Evolutionary conservation across 92 coral and sea anemone genomes (phyloP).

Genomic region (Palythoa grandiflora): DNA sequence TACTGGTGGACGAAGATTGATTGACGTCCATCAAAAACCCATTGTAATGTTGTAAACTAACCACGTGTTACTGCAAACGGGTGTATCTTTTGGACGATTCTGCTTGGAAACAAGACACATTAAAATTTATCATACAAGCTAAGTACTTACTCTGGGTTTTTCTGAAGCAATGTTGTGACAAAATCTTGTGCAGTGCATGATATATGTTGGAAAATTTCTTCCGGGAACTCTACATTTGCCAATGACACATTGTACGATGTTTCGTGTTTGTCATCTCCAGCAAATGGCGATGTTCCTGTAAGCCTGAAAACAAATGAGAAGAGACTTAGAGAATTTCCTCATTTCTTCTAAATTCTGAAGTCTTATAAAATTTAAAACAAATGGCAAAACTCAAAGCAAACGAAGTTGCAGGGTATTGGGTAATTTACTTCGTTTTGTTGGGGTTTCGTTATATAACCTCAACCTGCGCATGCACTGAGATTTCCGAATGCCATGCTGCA

Average conservation of each 20-base stretch:
- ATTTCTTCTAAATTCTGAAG: too few relatives aligned
- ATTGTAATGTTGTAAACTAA: too few relatives aligned
- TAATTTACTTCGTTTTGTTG: too few relatives aligned
- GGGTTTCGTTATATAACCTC: too few relatives aligned
- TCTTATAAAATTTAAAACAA: not conserved
- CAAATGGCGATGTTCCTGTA: constrained; percentile 90
- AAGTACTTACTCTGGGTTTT: constrained; percentile 76
- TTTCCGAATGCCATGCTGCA: too few relatives aligned
- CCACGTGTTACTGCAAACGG: too few relatives aligned
- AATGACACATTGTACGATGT: constrained; percentile 88
- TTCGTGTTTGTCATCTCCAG: constrained; percentile 91
- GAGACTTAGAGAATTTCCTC: not conserved
- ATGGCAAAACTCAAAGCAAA: not conserved
- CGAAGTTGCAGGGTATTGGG: too few relatives aligned
- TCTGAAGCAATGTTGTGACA: constrained; percentile 74
- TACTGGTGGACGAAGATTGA: too few relatives aligned
- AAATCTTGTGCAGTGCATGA: constrained; percentile 92
- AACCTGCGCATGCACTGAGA: too few relatives aligned
- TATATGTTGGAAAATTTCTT: constrained; percentile 76
- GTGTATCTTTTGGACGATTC: not conserved
- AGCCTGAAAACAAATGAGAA: constrained; percentile 61
- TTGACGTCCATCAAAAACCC: too few relatives aligned
- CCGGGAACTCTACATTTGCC: constrained; percentile 84
- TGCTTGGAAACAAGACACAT: not conserved
- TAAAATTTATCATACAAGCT: not conserved